These are phyloP conservation scores for Trichonephila inaurata DNA, from an alignment of 1,140 invertebrate genomes.

Conservation along the genomic window DNA sequence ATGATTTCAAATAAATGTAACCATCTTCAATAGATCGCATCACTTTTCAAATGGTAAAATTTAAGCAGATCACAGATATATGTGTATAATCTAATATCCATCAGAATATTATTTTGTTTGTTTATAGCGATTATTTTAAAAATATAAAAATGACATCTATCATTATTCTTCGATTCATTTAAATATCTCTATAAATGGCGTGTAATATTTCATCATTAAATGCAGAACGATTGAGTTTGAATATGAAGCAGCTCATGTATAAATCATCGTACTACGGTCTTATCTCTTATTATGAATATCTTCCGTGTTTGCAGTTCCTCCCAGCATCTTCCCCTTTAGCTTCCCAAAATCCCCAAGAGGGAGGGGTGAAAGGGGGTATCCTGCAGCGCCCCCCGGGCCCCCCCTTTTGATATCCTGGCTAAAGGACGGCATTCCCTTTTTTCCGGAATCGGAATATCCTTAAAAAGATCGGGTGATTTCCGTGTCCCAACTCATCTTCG, in stretches of 20 bases:
- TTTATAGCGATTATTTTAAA: too few species aligned
- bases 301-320: conserved; percentile 82
- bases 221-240: background rate
- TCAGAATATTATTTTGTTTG: too few species aligned
- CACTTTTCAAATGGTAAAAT: too few species aligned
- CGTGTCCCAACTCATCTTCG: conserved; percentile 80
- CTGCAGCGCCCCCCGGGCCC: conserved; percentile 80
- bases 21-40: too few species aligned
- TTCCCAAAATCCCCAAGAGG: conserved; percentile 84
- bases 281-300: background rate
- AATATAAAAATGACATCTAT: too few species aligned
- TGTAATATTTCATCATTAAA: background rate
- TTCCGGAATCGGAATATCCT: conserved; percentile 79
- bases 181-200: too few species aligned
- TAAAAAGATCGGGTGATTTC: conserved; percentile 77
- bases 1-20: too few species aligned
- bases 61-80: too few species aligned
- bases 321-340: conserved; percentile 84
- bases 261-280: background rate
- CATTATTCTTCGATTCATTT: too few species aligned
- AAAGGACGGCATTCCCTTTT: conserved; percentile 85
- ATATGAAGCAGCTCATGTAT: background rate
- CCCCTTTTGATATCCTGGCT: conserved; percentile 82
- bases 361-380: too few species aligned
- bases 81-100: too few species aligned